phyloP scores from a whole-genome alignment of 2,113 vertebrate genomes.

The Heterotilapia buettikoferi region DNA sequence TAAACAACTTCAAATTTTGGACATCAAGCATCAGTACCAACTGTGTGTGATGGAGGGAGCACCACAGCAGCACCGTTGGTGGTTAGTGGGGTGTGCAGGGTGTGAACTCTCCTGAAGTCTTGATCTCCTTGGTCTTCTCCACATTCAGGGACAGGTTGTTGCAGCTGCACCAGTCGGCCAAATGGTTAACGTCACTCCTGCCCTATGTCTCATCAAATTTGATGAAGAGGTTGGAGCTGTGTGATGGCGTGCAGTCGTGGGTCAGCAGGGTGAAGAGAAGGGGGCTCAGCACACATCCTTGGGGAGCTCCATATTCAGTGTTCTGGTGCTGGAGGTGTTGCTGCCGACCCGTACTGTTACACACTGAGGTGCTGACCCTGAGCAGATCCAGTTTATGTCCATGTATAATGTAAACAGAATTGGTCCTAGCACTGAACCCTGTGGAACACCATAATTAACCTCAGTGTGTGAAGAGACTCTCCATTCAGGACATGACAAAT shows the following conservation, averaged over 20 bases:
- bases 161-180: fast-evolving
- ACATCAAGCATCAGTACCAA: background rate
- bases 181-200: background rate
- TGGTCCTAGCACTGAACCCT: background rate
- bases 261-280: background rate
- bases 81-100: background rate
- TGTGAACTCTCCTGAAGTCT: background rate
- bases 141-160: background rate
- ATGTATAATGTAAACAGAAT: background rate
- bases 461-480: too few relatives aligned
- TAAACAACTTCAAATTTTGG: background rate
- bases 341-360: background rate
- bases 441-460: background rate
- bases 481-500: too few relatives aligned
- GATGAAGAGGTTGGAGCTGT: background rate
- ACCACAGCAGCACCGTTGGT: background rate
- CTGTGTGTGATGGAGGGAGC: background rate
- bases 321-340: background rate
- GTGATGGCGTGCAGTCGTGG: background rate
- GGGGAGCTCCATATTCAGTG: background rate
- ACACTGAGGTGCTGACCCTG: background rate
- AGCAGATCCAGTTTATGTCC: background rate
- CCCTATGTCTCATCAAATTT: background rate
- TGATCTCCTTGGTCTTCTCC: too few relatives aligned
- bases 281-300: background rate